A percentile compares a stretch with the other conserved stretches of the same genome.
phyloP scores from a whole-genome alignment of 1,140 invertebrate genomes.

The Mycetomoellerius zeteki region DNA sequence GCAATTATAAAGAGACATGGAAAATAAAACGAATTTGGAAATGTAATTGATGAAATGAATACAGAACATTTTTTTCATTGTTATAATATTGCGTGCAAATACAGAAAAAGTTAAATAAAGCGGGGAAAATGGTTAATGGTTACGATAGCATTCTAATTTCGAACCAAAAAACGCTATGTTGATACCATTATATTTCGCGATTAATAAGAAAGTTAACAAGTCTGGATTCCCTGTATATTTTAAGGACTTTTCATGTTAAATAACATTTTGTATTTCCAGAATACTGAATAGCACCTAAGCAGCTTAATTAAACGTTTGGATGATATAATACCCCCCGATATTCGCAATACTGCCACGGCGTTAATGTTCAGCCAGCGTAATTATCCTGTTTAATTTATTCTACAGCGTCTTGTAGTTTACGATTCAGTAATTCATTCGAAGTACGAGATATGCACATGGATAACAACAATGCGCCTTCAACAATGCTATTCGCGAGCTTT shows the following conservation, averaged over 20 bases:
- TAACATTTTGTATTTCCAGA: constrained; percentile 17
- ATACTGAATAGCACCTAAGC: constrained; percentile 36
- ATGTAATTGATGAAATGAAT: constrained; percentile 29
- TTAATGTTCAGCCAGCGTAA: constrained; percentile 59
- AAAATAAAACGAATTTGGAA: background rate
- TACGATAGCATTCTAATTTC: constrained; percentile 3
- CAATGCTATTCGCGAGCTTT: constrained; percentile 40
- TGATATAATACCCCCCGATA: constrained; percentile 39
- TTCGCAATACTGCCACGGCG: constrained; percentile 27
- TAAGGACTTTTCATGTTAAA: constrained; percentile 12
- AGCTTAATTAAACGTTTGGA: constrained; percentile 57
- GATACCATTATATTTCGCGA: constrained; percentile 4
- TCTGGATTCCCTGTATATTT: background rate
- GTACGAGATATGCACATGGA: constrained; percentile 15
- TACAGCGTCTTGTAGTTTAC: constrained; percentile 48
- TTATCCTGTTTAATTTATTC: constrained; percentile 64
- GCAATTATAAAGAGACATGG: background rate
- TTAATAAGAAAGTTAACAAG: constrained; percentile 10
- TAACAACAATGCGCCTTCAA: constrained; percentile 29
- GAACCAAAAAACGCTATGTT: background rate
- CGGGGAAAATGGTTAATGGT: background rate
- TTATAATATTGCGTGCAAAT: background rate
- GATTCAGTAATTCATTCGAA: constrained; percentile 52
- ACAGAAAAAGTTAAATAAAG: constrained; percentile 18
- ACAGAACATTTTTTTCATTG: background rate